Percentiles rank a stretch among this genome's conserved stretches.
Evolutionary conservation across 2,888 invertebrate species (phyloP).

Genomic region (Eurytoma californica): DNA sequence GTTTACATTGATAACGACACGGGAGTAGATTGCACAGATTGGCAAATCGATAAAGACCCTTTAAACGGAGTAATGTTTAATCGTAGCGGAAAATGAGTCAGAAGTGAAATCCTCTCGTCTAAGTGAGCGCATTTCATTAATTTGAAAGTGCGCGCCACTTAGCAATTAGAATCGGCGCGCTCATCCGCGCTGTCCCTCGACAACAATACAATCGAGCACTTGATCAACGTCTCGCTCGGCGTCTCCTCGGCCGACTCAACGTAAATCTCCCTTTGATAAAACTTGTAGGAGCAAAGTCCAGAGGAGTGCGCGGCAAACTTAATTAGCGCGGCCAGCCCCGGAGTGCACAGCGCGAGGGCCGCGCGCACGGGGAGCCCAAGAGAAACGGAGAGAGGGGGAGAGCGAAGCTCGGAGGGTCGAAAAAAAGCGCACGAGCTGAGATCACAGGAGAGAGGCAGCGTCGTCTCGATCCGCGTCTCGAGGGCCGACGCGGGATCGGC

Average conservation of each 20-base stretch:
- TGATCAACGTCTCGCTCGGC: conserved; percentile 34
- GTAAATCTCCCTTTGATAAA: conserved; percentile 41
- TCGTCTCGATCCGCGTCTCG: too few species aligned
- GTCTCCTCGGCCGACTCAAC: neutral
- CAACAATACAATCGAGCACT: neutral
- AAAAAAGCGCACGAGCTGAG: neutral
- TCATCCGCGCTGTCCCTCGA: too few species aligned
- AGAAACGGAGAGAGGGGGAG: neutral
- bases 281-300: conserved; percentile 27
- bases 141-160: too few species aligned
- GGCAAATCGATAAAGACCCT: too few species aligned
- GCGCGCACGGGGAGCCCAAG: neutral
- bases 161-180: too few species aligned
- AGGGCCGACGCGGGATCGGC: neutral
- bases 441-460: too few species aligned
- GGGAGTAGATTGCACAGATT: too few species aligned
- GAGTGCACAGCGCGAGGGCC: neutral
- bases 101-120: too few species aligned
- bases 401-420: neutral
- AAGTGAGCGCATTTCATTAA: too few species aligned
- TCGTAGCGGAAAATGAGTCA: too few species aligned
- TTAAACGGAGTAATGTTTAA: too few species aligned
- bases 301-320: conserved; percentile 1
- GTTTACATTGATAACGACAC: too few species aligned
- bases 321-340: conserved; percentile 28